Percentiles rank a stretch among this genome's conserved stretches.
phyloP scores from a whole-genome alignment of 2,888 invertebrate genomes.

The Conus canariensis region DNA sequence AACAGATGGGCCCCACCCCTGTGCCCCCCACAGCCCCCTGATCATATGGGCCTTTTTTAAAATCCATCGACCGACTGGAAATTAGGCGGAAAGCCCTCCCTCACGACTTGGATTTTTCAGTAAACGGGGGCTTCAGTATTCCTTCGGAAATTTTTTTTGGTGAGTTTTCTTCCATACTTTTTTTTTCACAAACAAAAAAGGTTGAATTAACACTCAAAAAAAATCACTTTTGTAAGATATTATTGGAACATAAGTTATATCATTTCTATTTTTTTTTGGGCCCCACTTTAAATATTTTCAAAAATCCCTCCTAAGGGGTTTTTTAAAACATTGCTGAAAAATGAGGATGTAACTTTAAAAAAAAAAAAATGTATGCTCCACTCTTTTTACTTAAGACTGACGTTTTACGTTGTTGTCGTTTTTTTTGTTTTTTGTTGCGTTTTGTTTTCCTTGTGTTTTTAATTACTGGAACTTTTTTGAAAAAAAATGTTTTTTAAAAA shows the following conservation, averaged over 20 bases:
- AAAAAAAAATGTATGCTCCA: too few relatives aligned
- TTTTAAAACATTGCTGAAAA: too few relatives aligned
- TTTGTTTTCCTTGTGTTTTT: too few relatives aligned
- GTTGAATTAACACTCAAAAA: too few relatives aligned
- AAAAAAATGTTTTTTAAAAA: too few relatives aligned
- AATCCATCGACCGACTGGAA: constrained; percentile 12
- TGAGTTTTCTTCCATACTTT: neutral
- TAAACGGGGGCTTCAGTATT: neutral
- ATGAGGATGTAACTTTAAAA: too few relatives aligned
- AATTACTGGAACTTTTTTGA: too few relatives aligned
- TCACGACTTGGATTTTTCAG: neutral
- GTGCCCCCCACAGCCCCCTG: constrained; percentile 1
- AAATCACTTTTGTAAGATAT: too few relatives aligned
- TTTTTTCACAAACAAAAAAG: neutral
- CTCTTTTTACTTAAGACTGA: too few relatives aligned
- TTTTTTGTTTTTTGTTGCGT: too few relatives aligned
- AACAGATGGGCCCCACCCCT: constrained; percentile 14
- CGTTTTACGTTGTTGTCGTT: too few relatives aligned
- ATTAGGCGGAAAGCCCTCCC: constrained; percentile 15
- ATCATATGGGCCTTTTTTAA: constrained; percentile 5
- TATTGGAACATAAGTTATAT: neutral
- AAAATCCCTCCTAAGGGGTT: too few relatives aligned
- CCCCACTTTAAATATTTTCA: neutral
- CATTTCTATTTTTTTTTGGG: neutral
- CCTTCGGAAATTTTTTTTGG: neutral